Conservation (phyloP, 2,888 invertebrate genomes). For the Drosophila niveifrons region DNA sequence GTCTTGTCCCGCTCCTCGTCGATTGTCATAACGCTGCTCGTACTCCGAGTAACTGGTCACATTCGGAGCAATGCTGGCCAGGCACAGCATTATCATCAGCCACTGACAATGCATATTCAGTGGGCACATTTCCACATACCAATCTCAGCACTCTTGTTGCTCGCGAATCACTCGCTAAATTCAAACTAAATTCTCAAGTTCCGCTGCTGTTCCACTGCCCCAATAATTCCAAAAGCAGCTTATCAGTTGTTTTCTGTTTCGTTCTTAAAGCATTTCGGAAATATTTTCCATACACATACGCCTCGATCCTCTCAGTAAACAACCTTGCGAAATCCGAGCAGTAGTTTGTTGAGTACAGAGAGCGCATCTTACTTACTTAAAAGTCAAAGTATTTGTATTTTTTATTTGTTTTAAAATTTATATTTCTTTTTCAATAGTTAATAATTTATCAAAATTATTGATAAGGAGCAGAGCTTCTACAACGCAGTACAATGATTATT, state of each 20-base stretch:
- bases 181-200: conserved; percentile 55
- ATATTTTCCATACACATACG: background rate
- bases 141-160: background rate
- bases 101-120: conserved; percentile 15
- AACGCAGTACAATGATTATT: too few species aligned
- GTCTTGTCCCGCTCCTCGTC: conserved; percentile 31
- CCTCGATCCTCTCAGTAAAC: conserved; percentile 5
- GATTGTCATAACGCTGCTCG: conserved; percentile 23
- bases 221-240: conserved; percentile 43
- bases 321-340: conserved; percentile 10
- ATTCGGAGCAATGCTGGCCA: conserved; percentile 17
- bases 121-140: conserved; percentile 34
- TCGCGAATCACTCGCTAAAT: conserved; percentile 60
- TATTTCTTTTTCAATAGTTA: too few species aligned
- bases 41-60: conserved; percentile 51
- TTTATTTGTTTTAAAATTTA: too few species aligned
- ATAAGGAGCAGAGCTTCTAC: background rate
- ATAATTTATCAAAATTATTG: background rate
- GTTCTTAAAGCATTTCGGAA: conserved; percentile 24
- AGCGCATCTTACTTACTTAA: too few species aligned
- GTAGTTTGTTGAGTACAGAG: background rate
- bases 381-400: too few species aligned
- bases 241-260: conserved; percentile 58
- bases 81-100: conserved; percentile 27
- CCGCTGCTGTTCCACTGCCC: conserved; percentile 45